phyloP scores from a whole-genome alignment of 2,888 invertebrate species.

The Monopis laevigella region DNA sequence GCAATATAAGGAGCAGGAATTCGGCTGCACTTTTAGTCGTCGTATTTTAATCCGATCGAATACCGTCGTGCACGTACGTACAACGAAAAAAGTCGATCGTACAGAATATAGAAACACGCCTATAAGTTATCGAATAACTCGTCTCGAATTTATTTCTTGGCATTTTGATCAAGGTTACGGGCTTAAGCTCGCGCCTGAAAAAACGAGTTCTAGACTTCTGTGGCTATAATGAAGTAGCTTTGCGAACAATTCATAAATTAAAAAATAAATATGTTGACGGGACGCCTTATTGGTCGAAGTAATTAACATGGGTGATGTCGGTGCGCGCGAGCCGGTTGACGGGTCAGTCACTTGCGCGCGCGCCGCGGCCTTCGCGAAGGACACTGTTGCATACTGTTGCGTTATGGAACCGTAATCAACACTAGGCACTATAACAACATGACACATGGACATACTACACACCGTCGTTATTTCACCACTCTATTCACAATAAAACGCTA shows the following conservation, averaged over 20 bases:
- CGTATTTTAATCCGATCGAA: conserved; percentile 7
- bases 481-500: too few relatives aligned
- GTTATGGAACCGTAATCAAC: conserved; percentile 3
- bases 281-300: conserved; percentile 56
- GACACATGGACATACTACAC: too few relatives aligned
- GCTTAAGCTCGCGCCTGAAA: conserved; percentile 26
- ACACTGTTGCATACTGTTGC: conserved; percentile 20
- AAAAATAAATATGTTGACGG: conserved; percentile 51
- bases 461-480: too few relatives aligned
- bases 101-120: conserved; percentile 28
- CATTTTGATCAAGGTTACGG: conserved; percentile 45
- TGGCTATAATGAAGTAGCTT: conserved; percentile 40
- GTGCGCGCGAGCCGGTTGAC: conserved; percentile 25
- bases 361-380: conserved; percentile 55
- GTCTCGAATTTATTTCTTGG: conserved; percentile 44
- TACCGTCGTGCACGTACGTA: conserved; percentile 20
- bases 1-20: conserved; percentile 55
- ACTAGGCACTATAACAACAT: not conserved
- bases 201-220: conserved; percentile 34
- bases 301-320: conserved; percentile 51
- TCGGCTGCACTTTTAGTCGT: conserved; percentile 23
- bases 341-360: conserved; percentile 16
- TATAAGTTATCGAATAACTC: conserved; percentile 39
- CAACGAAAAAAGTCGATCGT: conserved; percentile 50
- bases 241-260: conserved; percentile 42